Conservation (phyloP, 2,113 vertebrate genomes). For the Trachemys scripta region DNA sequence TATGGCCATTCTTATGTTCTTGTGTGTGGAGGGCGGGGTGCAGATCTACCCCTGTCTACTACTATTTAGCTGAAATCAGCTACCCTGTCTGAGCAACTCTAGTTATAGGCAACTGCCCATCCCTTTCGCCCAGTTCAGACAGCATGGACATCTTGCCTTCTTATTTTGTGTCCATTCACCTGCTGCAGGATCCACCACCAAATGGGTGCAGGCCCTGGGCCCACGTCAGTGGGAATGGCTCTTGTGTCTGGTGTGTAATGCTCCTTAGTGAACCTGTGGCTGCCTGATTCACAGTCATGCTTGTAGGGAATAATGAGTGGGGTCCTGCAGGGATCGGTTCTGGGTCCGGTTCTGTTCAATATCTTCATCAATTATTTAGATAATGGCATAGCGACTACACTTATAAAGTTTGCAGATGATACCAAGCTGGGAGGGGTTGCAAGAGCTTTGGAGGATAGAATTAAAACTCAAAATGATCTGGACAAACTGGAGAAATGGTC, state of each 20-base stretch:
- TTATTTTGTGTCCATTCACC: neutral
- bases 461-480: no score
- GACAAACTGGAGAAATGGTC: no score
- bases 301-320: no score
- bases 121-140: neutral
- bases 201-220: neutral
- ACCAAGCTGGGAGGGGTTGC: no score
- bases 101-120: neutral
- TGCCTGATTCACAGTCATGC: neutral
- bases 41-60: neutral
- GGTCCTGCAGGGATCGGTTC: no score
- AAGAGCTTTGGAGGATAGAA: no score
- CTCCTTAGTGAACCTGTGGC: neutral
- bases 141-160: neutral
- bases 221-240: rapidly evolving
- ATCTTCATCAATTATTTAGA: no score
- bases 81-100: neutral
- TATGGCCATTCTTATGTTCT: neutral
- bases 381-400: no score
- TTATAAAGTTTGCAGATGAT: no score
- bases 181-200: neutral
- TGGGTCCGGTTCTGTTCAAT: no score
- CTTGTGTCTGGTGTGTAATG: rapidly evolving
- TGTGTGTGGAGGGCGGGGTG: neutral
- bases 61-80: neutral